Base-by-base conservation (phyloP, 2,113 vertebrate genomes). In the Ictalurus furcatus region DNA sequence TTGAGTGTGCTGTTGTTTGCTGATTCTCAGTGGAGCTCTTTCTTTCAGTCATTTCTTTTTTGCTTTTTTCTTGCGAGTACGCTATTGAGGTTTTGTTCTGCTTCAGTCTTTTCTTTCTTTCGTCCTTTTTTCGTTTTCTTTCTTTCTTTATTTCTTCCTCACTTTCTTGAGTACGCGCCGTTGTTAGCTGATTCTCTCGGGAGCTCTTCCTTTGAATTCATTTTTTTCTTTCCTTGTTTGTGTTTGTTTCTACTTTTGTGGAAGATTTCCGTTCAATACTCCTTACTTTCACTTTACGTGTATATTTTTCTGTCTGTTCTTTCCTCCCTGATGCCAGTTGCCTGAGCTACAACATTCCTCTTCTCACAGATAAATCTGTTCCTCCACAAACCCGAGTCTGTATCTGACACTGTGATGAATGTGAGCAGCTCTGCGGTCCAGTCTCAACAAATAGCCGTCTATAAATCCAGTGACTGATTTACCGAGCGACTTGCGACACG, bases 401-500 rank as follows among this genome's bases (percentile, higher is more conserved):
- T 30, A 13, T 80, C 14, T 56, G 78, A 30, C 78, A 80, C 52
- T 6, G n/a, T 80, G 78, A 56, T 80, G 78, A 80, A 80, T 56
- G 28, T n/a, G 48, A 8, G 14, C 28, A 52, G 78, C 78, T 80
- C 78, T 30, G 78, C 8, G 28, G 48, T 80, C 78, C 78, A 56
- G 78, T 80, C 52, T 30, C 25, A 79, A 28, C 48, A 79, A 79
- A 79, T n/a, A 52, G 76, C 4, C 44, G 0, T 79, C 44, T n/a
- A 79, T 79, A 52, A 79, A 79, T 79, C 44, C 44, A 79, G 25
- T n/a, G 44, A 52, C 16, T 79, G 44, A 79, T 79, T 48, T 79
- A 79, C 44, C 52, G 44, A 52, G 76, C 25, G 25, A 16, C 48
- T 6, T 14, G 23, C 52, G 74, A 52, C 21, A 28, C 1, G 12